A percentile compares a stretch with the other conserved stretches of the same genome.
phyloP scores from a whole-genome alignment of 1,140 invertebrate species.

The Chymomyza costata region DNA sequence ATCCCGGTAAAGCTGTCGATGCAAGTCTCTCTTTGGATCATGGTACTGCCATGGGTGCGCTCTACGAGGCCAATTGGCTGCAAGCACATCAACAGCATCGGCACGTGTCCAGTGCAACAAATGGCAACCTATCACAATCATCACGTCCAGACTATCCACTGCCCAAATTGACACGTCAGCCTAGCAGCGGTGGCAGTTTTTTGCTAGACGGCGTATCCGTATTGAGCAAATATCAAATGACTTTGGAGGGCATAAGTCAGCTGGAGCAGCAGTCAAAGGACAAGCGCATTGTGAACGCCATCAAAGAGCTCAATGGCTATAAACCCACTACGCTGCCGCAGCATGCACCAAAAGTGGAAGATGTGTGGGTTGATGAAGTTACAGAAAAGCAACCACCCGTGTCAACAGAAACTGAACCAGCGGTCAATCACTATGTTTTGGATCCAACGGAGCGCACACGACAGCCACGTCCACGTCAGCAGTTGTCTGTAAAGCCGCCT shows the following conservation, averaged over 20 bases:
- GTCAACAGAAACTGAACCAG: constrained; percentile 1
- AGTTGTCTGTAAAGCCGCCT: constrained; percentile 59
- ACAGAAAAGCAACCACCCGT: too few relatives aligned
- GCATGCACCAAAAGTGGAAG: too few relatives aligned
- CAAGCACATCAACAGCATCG: constrained; percentile 76
- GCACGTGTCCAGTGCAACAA: constrained; percentile 1
- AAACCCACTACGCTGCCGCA: constrained; percentile 77
- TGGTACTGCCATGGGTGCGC: constrained; percentile 81
- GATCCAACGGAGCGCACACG: constrained; percentile 53
- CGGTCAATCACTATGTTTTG: constrained; percentile 63
- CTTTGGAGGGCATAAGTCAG: constrained; percentile 77
- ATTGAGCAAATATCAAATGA: constrained; percentile 79
- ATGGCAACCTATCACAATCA: constrained; percentile 29
- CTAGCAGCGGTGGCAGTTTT: constrained; percentile 57
- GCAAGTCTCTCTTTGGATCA: constrained; percentile 79
- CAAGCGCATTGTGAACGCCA: constrained; percentile 40
- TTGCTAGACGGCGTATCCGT: constrained; percentile 77
- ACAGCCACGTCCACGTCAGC: constrained; percentile 58
- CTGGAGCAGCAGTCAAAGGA: constrained; percentile 50
- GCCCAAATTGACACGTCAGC: constrained; percentile 34
- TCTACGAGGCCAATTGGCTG: constrained; percentile 89
- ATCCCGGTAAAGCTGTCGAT: constrained; percentile 86
- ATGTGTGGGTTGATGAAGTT: too few relatives aligned
- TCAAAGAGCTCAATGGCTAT: constrained; percentile 79
- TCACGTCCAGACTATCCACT: not conserved